Evolutionary conservation across 2,113 vertebrate genomes (phyloP).

Genomic region (Dromas ardeola): DNA sequence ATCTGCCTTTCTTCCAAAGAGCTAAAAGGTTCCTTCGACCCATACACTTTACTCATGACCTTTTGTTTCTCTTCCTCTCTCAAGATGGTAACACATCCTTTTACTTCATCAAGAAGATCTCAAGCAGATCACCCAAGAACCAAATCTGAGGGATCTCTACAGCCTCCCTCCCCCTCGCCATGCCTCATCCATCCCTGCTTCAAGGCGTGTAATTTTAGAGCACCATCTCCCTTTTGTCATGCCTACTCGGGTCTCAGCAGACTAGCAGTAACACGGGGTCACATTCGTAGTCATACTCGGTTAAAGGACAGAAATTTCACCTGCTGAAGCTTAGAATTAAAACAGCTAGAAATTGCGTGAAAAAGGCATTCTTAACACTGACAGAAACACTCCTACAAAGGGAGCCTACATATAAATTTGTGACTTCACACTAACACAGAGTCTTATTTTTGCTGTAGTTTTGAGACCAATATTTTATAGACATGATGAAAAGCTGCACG

Average conservation of each 20-base stretch:
- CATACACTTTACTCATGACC: neutral
- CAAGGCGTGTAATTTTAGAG: neutral
- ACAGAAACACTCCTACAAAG: neutral
- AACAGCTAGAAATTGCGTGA: neutral
- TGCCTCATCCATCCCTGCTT: neutral
- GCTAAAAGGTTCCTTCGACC: neutral
- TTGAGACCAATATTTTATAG: neutral
- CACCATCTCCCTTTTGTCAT: neutral
- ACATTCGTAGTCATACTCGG: fast-evolving
- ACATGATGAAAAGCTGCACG: neutral
- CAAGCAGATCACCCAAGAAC: neutral
- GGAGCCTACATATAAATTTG: neutral
- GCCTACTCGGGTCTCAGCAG: neutral
- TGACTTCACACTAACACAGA: neutral
- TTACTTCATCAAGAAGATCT: neutral
- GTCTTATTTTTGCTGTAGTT: neutral
- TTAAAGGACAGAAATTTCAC: neutral
- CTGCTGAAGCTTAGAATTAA: neutral
- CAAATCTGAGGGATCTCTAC: fast-evolving
- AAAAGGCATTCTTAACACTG: neutral
- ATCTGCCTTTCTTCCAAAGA: neutral
- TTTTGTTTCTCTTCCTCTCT: conserved; percentile 1
- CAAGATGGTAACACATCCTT: neutral
- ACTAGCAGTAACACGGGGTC: fast-evolving
- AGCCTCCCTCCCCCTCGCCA: neutral